Evolutionary conservation across 2,797 vertebrate species (phyloP), one percentile per base, ranked within the genome.

Genomic region (Salmo trutta): DNA sequence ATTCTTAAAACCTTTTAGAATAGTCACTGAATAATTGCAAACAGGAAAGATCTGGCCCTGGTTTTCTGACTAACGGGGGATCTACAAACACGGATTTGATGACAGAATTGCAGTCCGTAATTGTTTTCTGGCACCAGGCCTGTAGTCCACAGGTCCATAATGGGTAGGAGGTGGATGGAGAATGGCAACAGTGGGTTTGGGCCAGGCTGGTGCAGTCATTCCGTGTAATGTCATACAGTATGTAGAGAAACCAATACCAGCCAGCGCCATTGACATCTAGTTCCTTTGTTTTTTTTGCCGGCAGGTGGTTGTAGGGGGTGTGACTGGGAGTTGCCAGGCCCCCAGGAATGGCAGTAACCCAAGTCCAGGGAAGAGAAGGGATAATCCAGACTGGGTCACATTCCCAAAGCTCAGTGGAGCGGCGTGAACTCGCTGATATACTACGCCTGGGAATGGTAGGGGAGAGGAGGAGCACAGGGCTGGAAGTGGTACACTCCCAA

Each of bases 361-460:
- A 59, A 59, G n/a, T 73, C 33, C 21, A 73, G 1, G 74, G 56
- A 84, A 27, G n/a, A n/a, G 73, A n/a, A 77, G 59, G 14, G 41
- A 56, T 67, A 70, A 71, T 59, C 24, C 53, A 83, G 80, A 68
- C 78, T 74, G 75, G 75, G 84, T 76, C 73, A 82, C 70, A 70
- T 82, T 78, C 73, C 77, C 31, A 12, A 21, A 68, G 64, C 74
- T 76, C 77, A 77, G 67, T 68, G 64, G 74, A 74, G 70, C 73
- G 3, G 54, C 15, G 65, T 75, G 74, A 74, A 17, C 59, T 75
- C 41, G 65, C 68, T 73, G 69, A 84, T 83, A 76, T 0, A 54
- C 31, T 73, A 56, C 64, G 24, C 29, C 17, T 21, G 56, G 21
- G 21, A 59, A 21, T 21, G 56, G n/a, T 19, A 8, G 56, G 16